Percentiles rank a stretch among this genome's conserved stretches.
Evolutionary conservation across 1,140 invertebrate genomes (phyloP).

Genomic region (Triops longicaudatus): DNA sequence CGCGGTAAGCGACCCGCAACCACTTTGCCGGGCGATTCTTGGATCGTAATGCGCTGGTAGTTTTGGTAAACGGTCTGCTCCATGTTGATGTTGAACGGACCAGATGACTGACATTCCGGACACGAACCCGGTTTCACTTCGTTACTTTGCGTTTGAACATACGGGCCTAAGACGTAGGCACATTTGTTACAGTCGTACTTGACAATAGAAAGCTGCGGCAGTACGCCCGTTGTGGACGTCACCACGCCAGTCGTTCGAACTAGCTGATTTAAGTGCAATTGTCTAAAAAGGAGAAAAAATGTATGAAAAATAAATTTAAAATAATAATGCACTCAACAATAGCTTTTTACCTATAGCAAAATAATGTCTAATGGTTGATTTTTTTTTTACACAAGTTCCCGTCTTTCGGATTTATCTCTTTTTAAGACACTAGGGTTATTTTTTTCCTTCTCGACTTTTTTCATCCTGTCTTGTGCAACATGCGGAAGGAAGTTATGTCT

Average conservation of each 20-base stretch:
- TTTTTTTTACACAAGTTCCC: no score
- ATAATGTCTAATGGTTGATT: no score
- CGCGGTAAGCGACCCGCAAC: constrained; percentile 92
- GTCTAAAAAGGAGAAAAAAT: constrained; percentile 47
- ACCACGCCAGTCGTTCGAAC: constrained; percentile 93
- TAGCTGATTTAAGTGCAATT: constrained; percentile 91
- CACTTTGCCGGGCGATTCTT: constrained; percentile 89
- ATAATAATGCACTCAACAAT: constrained; percentile 5
- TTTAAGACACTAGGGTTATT: not conserved
- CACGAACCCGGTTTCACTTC: constrained; percentile 95
- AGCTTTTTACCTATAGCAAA: no score
- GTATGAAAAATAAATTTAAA: not conserved
- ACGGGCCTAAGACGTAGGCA: constrained; percentile 89
- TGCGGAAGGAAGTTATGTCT: not conserved
- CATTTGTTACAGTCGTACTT: constrained; percentile 98
- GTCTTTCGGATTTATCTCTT: no score
- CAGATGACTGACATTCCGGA: constrained; percentile 93
- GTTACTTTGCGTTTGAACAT: constrained; percentile 81
- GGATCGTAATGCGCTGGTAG: constrained; percentile 95
- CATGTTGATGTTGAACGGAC: constrained; percentile 93
- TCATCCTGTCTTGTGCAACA: not conserved
- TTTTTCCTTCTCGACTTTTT: not conserved
- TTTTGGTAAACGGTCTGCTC: constrained; percentile 96
- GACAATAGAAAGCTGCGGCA: constrained; percentile 89
- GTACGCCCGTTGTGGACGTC: constrained; percentile 86